Base-by-base conservation (phyloP, 2,888 invertebrate species). In the Odontocolon sp. region DNA sequence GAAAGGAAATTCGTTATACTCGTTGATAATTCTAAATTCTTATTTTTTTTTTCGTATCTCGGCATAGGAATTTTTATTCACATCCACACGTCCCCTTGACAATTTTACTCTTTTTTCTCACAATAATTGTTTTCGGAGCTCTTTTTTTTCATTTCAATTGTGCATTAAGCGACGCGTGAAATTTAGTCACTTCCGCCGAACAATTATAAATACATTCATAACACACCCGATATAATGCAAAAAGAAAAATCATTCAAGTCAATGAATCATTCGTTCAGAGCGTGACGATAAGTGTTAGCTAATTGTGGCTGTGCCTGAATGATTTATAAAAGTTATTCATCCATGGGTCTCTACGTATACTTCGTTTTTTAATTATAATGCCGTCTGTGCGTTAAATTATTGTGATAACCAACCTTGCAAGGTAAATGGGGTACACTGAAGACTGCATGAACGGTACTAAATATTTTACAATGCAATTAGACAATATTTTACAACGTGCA, bases 1-100 rank as follows among this genome's bases (percentile, higher is more conserved):
- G 56, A 57, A 54, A 36, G 33, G 14, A 71, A 67, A 56, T 71
- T 59, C 54, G 11, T 71, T 50, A 36, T 66, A 38, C 63, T 33
- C 33, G 3, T 18, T 14, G 40, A 42, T 59, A 66, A 31, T 14
- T 6, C 52, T 54, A 14, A 26, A 63, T 21, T 23, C 8, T 28
- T 28, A n/a, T 42, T 66, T 54, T 3, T 21, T 69, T 50, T 16
- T 18, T 26, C 6, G 11, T 36, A 18, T 14, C 33, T 28, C 21
- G 18, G 33, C 28, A 38, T 28, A 36, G 50, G 31, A 54, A 23
- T 31, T 31, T 14, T 47, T 57, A 45, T 26, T 47, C 5, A 23
- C 26, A 9, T 11, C 11, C 47, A 9, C 23, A 1, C 0, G 14
- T 2, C 6, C 67, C 52, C 45, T 26, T 66, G 1, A 26, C 9